phyloP scores from a whole-genome alignment of 2,888 invertebrate genomes.

The Linyphia triangularis region DNA sequence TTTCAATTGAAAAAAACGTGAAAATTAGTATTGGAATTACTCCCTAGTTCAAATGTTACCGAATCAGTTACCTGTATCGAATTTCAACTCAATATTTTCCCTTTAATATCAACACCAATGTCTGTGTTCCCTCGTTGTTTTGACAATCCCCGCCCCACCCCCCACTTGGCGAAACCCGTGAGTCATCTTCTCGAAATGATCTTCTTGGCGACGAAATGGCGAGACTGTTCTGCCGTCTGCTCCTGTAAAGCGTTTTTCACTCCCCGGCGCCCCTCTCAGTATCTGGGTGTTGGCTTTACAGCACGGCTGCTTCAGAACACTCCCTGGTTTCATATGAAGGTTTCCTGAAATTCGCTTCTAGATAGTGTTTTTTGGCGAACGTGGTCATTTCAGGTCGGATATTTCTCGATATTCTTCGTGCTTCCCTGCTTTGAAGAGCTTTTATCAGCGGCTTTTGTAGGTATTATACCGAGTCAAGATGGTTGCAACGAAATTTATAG shows the following conservation, averaged over 20 bases:
- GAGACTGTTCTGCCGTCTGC: conserved; percentile 44
- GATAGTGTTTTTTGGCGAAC: background rate
- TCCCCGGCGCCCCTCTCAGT: conserved; percentile 42
- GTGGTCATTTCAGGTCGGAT: background rate
- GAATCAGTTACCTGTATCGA: too few relatives aligned
- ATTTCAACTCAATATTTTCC: too few relatives aligned
- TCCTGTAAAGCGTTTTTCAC: conserved; percentile 28
- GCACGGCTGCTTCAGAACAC: conserved; percentile 37
- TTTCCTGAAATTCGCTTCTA: conserved; percentile 10
- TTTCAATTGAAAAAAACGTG: too few relatives aligned
- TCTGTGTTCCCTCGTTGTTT: conserved; percentile 11
- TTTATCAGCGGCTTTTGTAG: background rate
- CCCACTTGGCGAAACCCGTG: conserved; percentile 6
- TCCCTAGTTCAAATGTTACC: too few relatives aligned
- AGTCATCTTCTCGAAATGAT: conserved; percentile 47
- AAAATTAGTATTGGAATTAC: too few relatives aligned
- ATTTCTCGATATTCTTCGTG: conserved; percentile 1
- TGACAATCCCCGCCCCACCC: conserved; percentile 2
- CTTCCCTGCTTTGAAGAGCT: conserved; percentile 25
- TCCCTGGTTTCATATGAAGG: conserved; percentile 7
- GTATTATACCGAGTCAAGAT: conserved; percentile 21
- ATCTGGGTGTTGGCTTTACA: conserved; percentile 74
- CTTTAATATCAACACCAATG: too few relatives aligned
- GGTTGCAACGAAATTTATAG: conserved; percentile 64
- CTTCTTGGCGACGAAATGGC: conserved; percentile 68